These are phyloP conservation scores for Parelbella ahira DNA, from an alignment of 2,888 invertebrate species.

Conservation along the genomic window DNA sequence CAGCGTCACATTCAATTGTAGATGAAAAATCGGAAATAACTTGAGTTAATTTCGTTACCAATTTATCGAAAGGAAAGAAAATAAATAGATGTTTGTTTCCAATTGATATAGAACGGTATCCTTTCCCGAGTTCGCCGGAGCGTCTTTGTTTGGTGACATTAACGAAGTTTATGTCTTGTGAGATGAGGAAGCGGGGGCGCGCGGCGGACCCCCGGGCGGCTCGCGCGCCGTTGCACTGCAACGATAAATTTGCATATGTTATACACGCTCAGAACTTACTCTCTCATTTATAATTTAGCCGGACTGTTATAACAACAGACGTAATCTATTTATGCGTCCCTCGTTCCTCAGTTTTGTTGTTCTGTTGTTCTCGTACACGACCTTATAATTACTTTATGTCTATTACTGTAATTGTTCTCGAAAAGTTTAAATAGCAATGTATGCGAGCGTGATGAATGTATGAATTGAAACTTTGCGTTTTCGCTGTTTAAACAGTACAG, in stretches of 20 bases:
- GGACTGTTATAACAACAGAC: conserved; percentile 30
- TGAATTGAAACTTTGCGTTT: no score
- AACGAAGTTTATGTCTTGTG: conserved; percentile 36
- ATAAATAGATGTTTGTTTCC: no score
- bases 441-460: no score
- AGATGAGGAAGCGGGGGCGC: conserved; percentile 34
- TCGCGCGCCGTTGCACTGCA: conserved; percentile 36
- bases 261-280: conserved; percentile 42
- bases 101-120: not conserved
- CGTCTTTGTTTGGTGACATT: conserved; percentile 40
- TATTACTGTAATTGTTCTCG: conserved; percentile 7
- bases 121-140: conserved; percentile 27
- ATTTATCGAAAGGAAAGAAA: no score
- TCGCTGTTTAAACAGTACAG: no score
- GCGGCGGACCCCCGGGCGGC: conserved; percentile 35
- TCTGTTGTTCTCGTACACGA: conserved; percentile 1
- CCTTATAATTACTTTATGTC: not conserved
- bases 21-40: no score
- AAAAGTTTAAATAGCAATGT: no score
- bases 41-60: no score
- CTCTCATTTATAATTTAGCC: conserved; percentile 46
- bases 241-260: conserved; percentile 53
- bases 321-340: conserved; percentile 23
- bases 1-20: no score
- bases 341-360: conserved; percentile 16